Conservation (phyloP, 2,888 invertebrate species). For the Tenodera sinensis region DNA sequence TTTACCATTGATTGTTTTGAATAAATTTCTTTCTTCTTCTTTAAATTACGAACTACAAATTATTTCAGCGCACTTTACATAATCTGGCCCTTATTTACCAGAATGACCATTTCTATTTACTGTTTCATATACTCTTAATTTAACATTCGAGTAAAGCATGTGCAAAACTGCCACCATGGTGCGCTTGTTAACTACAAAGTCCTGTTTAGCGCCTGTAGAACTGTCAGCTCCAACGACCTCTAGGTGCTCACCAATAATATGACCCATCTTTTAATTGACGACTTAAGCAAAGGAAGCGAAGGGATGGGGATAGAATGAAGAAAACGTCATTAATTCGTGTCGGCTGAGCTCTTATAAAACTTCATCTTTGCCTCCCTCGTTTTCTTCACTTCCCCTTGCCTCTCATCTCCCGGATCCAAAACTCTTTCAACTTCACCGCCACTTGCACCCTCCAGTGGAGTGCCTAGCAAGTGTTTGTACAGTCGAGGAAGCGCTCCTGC, state of each 20-base stretch:
- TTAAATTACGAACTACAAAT: too few relatives aligned
- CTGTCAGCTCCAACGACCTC: background rate
- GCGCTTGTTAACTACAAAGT: too few relatives aligned
- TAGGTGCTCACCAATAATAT: background rate
- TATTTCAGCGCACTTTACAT: too few relatives aligned
- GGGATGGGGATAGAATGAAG: background rate
- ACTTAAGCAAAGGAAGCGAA: background rate
- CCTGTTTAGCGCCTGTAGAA: background rate
- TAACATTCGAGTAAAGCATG: too few relatives aligned
- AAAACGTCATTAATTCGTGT: background rate
- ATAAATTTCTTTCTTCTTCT: too few relatives aligned
- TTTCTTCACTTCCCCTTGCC: background rate
- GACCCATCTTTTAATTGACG: background rate
- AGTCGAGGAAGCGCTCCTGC: background rate
- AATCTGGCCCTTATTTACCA: too few relatives aligned
- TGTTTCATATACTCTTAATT: too few relatives aligned
- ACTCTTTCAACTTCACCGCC: background rate
- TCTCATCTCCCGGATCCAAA: background rate
- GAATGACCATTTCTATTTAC: too few relatives aligned
- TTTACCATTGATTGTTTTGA: too few relatives aligned
- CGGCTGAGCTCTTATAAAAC: background rate
- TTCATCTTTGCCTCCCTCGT: background rate
- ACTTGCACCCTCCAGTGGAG: background rate
- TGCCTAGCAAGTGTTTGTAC: background rate
- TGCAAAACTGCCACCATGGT: too few relatives aligned